Conservation (phyloP, 2,797 vertebrate species). For the Gymnoscopelus microlampas region DNA sequence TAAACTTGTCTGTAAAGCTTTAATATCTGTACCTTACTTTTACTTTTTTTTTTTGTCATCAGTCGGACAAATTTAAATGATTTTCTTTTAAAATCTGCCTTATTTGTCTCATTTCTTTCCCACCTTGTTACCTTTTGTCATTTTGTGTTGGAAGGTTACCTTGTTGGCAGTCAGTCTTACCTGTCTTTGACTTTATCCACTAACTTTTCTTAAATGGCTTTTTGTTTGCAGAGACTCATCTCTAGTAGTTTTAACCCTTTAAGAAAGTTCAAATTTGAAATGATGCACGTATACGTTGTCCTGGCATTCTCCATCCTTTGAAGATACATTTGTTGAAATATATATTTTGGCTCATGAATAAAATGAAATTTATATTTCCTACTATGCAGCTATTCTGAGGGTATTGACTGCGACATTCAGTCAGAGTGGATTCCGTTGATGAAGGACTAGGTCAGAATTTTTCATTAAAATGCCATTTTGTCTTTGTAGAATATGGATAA, state of each 20-base stretch:
- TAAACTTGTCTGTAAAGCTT: conserved; percentile 63
- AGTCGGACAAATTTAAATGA: conserved; percentile 49
- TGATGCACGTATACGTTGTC: conserved; percentile 27
- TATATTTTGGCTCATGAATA: conserved; percentile 66
- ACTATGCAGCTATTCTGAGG: conserved; percentile 32
- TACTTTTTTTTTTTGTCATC: conserved; percentile 52
- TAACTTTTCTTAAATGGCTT: neutral
- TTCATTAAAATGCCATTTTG: too few relatives aligned
- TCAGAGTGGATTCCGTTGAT: too few relatives aligned
- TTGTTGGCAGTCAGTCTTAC: neutral
- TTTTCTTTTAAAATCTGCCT: conserved; percentile 58
- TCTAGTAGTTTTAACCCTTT: neutral
- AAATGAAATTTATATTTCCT: conserved; percentile 73
- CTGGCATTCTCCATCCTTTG: conserved; percentile 27
- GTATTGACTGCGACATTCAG: neutral
- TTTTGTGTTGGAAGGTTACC: conserved; percentile 20
- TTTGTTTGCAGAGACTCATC: conserved; percentile 20
- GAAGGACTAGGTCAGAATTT: too few relatives aligned
- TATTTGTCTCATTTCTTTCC: conserved; percentile 50
- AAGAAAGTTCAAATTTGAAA: conserved; percentile 33
- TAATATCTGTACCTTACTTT: conserved; percentile 55
- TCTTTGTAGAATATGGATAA: too few relatives aligned
- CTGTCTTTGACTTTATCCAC: conserved; percentile 10
- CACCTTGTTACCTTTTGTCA: conserved; percentile 19
- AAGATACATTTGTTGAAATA: conserved; percentile 48